phyloP scores from a whole-genome alignment of 2,113 vertebrate genomes.

The Phocoena phocoena region DNA sequence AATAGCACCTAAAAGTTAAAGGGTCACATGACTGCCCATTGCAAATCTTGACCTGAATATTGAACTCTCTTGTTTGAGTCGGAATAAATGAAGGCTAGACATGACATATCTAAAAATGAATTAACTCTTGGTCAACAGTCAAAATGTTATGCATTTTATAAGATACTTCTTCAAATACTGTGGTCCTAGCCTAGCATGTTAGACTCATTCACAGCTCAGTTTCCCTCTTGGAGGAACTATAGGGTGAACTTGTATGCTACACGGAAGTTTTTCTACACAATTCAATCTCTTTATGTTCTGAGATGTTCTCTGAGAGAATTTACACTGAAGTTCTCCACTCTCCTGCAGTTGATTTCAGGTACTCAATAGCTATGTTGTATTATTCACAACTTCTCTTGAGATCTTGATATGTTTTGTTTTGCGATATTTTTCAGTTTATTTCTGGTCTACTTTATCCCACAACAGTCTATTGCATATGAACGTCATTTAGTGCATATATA shows the following conservation, averaged over 20 bases:
- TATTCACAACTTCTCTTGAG: not conserved
- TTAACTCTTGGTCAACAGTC: not conserved
- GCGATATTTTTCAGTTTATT: not conserved
- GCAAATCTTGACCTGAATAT: not conserved
- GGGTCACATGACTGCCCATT: not conserved
- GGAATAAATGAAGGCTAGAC: not conserved
- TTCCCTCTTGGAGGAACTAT: accelerated
- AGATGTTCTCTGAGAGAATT: not conserved
- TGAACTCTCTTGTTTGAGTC: not conserved
- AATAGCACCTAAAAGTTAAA: not conserved
- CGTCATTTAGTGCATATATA: not conserved
- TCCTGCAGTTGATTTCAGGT: not conserved
- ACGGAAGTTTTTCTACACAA: not conserved
- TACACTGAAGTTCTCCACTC: not conserved
- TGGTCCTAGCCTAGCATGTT: accelerated
- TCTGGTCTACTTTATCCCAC: not conserved
- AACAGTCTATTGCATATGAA: not conserved
- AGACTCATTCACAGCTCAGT: not conserved
- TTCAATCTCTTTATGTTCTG: not conserved
- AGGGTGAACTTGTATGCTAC: not conserved
- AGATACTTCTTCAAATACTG: not conserved
- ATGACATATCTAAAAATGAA: not conserved
- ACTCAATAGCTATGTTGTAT: too few species aligned
- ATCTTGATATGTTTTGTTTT: not conserved
- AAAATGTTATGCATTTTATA: not conserved